Base-by-base conservation (phyloP, 1,140 invertebrate species). In the Nephotettix cincticeps region DNA sequence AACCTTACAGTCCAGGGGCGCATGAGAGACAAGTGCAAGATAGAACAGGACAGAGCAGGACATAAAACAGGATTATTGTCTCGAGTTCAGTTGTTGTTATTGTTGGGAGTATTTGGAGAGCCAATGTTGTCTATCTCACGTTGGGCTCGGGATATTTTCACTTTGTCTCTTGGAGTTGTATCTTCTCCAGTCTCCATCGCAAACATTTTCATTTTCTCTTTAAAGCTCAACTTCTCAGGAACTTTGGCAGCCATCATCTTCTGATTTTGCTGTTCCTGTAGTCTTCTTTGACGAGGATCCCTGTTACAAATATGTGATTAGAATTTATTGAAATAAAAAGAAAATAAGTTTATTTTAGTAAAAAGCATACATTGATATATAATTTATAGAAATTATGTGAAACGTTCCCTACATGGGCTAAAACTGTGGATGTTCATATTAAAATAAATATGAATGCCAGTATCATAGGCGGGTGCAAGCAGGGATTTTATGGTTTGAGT, bases 131-230 rank as follows among this genome's bases (percentile, higher is more conserved):
- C 94, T 76, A 97, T 97, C 79, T 96, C 94, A 74, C 94, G 86
- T 81, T 96, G 94, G 40, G 93, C 93, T 74, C 92, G 86, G n/a
- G 93, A 96, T 78, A 94, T 95, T 84, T 96, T 97, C 40, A 95
- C 91, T 84, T 95, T 96, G 78, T 96, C 93, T 80, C 93, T 91
- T 47, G 93, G 93, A 14, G 93, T 94, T 73, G 90, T 88, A 76
- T 89, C 86, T 80, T 96, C 93, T 27, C 94, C 94, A 0, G 93
- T 93, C 82, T 96, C 94, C 83, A 95, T 90, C 14, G 94, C 95
- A 84, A 97, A 97, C 93, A 97, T 96, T 81, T 96, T 95, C 94
- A 97, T 97, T 82, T 97, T 97, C 79, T 97, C 95, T 80, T 95
- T 94, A 79, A 97, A 97, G 65, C 91, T 93, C 11, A 97, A 83